phyloP scores from a whole-genome alignment of 2,888 invertebrate genomes.

The Tholera decimalis region DNA sequence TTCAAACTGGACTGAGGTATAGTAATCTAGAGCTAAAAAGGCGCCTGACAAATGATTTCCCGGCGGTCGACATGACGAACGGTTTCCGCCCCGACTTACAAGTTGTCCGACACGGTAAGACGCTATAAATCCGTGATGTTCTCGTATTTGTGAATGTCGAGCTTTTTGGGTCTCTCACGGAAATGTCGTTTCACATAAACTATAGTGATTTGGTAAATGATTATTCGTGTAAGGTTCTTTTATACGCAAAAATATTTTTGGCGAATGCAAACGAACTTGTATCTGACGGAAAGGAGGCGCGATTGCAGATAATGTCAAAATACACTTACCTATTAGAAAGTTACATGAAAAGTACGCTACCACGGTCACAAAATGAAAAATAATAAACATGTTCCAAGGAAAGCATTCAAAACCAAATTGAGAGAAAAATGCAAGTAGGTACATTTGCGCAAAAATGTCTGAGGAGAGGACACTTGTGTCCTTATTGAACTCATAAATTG shows the following conservation, averaged over 20 bases:
- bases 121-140: slow-evolving; percentile 14
- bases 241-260: no score
- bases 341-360: no score
- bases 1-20: slow-evolving; percentile 18
- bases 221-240: slow-evolving; percentile 3
- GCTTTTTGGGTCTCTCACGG: slow-evolving; percentile 10
- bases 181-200: slow-evolving; percentile 1
- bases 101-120: slow-evolving; percentile 38
- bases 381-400: neutral
- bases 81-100: slow-evolving; percentile 44
- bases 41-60: slow-evolving; percentile 51
- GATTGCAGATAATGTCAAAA: slow-evolving; percentile 1
- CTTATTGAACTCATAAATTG: slow-evolving; percentile 56
- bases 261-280: no score
- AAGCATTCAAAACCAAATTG: slow-evolving; percentile 13
- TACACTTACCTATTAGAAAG: neutral
- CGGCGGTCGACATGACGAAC: slow-evolving; percentile 54
- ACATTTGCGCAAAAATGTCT: slow-evolving; percentile 16
- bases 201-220: neutral
- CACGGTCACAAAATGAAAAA: no score
- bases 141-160: slow-evolving; percentile 33
- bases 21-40: slow-evolving; percentile 35
- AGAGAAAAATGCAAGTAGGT: slow-evolving; percentile 9
- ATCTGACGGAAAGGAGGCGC: no score
- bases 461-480: slow-evolving; percentile 19